Conservation (phyloP, 1,140 invertebrate genomes). For the Pachypeltis micranthus region DNA sequence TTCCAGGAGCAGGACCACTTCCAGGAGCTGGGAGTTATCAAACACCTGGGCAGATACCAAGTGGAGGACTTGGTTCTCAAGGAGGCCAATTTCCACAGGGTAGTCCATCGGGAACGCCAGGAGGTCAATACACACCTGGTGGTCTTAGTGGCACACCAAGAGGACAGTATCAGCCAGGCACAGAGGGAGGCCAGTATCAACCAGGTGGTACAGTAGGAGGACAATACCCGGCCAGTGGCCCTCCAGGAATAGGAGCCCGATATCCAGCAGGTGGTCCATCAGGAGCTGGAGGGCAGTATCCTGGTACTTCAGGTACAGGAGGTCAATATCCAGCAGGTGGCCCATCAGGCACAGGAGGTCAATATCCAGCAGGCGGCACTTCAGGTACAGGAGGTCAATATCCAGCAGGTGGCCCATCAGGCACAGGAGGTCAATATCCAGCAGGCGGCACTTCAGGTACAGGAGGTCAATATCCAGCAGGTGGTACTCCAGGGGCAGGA, state of each 20-base stretch:
- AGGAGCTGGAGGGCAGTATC: conserved; percentile 11
- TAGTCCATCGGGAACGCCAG: conserved; percentile 15
- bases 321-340: conserved; percentile 17
- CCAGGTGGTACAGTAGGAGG: conserved; percentile 16
- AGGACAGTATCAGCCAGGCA: conserved; percentile 11
- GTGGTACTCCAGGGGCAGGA: not conserved
- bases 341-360: conserved; percentile 21
- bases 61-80: conserved; percentile 9
- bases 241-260: conserved; percentile 18
- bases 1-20: not conserved
- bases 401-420: conserved; percentile 20
- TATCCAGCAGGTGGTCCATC: conserved; percentile 14
- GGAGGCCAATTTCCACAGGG: conserved; percentile 16
- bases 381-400: conserved; percentile 13
- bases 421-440: conserved; percentile 17
- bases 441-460: conserved; percentile 13
- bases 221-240: conserved; percentile 18
- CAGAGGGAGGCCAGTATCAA: not conserved
- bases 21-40: not conserved
- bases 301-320: too few species aligned
- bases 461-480: conserved; percentile 16
- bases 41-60: too few species aligned
- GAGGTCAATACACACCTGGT: conserved; percentile 20
- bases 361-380: conserved; percentile 15
- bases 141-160: conserved; percentile 2